Base-by-base conservation (phyloP, 2,113 vertebrate genomes). In the Gobio gobio region DNA sequence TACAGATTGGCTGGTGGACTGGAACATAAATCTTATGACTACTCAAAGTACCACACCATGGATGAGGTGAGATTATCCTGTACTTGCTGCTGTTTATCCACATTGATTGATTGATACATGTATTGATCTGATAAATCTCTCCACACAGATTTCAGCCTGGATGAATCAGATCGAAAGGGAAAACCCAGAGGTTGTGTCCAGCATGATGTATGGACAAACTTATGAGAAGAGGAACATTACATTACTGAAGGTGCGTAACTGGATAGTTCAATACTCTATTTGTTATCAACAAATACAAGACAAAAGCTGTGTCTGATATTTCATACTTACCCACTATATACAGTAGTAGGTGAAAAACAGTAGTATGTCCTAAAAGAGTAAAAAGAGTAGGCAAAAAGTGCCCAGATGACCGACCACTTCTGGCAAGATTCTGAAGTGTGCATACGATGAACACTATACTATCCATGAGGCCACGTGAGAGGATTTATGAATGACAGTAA, bases 61-160 rank as follows among this genome's bases (percentile, higher is more conserved):
- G 90, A 82, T 36, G 92, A 95, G 92, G 94, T 96, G 78, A 93
- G 73, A 64, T 20, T 58, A 77, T 79, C 12, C 61, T 66, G 36
- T 3, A 63, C 7, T 4, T 54, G 56, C 40, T 22, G 54, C 18
- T 56, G 54, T 56, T 56, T 4, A 33, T 70, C 45, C 51, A 33
- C 16, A 45, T 47, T 54, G 47, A 63, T 14, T 47, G n/a, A 58
- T 68, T 3, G 6, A 20, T 47, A 12, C 3, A 58, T 51, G 29
- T 40, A 47, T n/a, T 63, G 66, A 75, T 18, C 18, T 36, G 45
- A 1, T 10, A 10, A 13, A 18, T 87, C 0, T 24, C 13, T 43
- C 2, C 22, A 88, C 90, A 72, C 92, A 97, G 97, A 96, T 97
- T 89, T 93, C 89, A 20, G 10, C 79, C 4, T 97, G 96, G 96